These are phyloP conservation scores for Hipposideros larvatus DNA, from an alignment of 2,797 vertebrate genomes.

Conservation along the genomic window DNA sequence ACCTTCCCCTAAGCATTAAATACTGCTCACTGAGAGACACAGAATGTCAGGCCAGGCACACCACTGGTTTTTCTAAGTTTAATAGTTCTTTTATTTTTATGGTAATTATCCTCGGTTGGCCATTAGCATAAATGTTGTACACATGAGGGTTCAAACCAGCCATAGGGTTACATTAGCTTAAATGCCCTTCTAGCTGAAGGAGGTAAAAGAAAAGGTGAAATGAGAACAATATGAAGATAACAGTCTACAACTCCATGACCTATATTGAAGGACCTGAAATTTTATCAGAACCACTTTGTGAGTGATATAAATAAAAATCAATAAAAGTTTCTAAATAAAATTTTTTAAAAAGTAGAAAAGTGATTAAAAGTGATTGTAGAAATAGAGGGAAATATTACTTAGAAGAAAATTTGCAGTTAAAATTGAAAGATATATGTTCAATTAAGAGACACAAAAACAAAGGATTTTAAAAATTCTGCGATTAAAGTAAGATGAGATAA, in stretches of 20 bases:
- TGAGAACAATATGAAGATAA: background rate
- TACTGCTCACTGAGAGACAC: conserved; percentile 18
- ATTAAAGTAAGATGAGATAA: conserved; percentile 25
- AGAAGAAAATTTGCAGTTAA: conserved; percentile 37
- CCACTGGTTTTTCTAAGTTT: conserved; percentile 23
- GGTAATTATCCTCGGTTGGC: background rate
- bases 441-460: background rate
- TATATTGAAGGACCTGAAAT: background rate
- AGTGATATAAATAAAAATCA: background rate
- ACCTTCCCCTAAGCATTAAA: conserved; percentile 42
- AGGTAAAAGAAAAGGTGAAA: conserved; percentile 16
- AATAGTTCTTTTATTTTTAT: conserved; percentile 53
- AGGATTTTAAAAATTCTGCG: background rate
- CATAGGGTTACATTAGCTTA: background rate
- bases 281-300: background rate
- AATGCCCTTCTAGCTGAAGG: background rate
- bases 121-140: background rate
- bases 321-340: background rate
- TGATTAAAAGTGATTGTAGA: background rate
- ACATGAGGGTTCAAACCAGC: background rate
- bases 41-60: conserved; percentile 17
- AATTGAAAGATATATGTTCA: background rate
- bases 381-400: background rate
- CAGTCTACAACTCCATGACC: background rate
- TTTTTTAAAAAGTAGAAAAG: background rate